Conservation (phyloP, 2,888 invertebrate species). For the Linnaemya tessellans region DNA sequence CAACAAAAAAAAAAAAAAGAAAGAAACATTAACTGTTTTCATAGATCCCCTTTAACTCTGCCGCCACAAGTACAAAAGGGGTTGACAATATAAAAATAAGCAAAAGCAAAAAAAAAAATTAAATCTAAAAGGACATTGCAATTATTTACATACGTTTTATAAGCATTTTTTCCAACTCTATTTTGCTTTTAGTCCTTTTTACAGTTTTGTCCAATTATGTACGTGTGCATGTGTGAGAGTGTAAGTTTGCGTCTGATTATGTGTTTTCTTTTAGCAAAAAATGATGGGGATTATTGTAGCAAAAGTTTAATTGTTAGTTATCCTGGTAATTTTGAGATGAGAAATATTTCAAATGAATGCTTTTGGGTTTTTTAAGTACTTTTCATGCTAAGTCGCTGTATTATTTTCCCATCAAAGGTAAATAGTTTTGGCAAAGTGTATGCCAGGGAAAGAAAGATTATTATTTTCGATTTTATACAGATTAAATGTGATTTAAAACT, state of each 20-base stretch:
- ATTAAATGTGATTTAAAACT: conserved; percentile 17
- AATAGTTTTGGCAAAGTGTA: conserved; percentile 40
- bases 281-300: conserved; percentile 67
- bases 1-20: neutral
- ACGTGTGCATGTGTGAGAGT: neutral
- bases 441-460: neutral
- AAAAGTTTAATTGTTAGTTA: conserved; percentile 71
- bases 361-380: conserved; percentile 69
- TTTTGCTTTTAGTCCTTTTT: conserved; percentile 14
- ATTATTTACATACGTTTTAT: conserved; percentile 72
- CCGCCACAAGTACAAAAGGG: conserved; percentile 9
- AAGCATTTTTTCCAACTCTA: conserved; percentile 47
- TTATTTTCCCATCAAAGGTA: conserved; percentile 56
- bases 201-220: neutral
- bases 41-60: conserved; percentile 15
- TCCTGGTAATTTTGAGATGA: conserved; percentile 62
- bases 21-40: conserved; percentile 60
- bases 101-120: conserved; percentile 15
- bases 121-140: conserved; percentile 68
- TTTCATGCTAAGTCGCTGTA: conserved; percentile 56
- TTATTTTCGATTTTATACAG: conserved; percentile 16
- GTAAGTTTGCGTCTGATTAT: neutral
- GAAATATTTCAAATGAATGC: conserved; percentile 69
- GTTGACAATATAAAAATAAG: conserved; percentile 30
- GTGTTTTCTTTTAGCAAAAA: conserved; percentile 36